Evolutionary conservation across 1,140 invertebrate species (phyloP).

Genomic region (Drosophila lacteicornis): DNA sequence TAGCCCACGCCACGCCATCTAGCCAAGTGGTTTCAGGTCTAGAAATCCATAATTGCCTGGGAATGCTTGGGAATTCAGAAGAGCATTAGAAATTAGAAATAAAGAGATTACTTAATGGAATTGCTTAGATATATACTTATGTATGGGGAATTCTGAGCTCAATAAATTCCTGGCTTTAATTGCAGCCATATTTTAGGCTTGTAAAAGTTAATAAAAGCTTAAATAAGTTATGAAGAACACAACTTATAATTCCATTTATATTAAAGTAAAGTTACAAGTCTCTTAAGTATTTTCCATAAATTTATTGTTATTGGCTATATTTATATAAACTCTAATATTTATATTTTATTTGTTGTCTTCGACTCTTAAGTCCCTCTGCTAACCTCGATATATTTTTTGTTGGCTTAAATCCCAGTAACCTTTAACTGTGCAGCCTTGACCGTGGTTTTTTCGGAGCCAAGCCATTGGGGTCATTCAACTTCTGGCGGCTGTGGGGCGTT

Average conservation of each 20-base stretch:
- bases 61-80: slow-evolving; percentile 9
- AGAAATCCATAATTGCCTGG: slow-evolving; percentile 43
- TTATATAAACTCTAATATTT: too few relatives aligned
- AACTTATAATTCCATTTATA: too few relatives aligned
- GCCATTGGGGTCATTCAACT: slow-evolving; percentile 70
- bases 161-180: not conserved
- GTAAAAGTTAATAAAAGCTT: not conserved
- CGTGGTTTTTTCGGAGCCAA: slow-evolving; percentile 36
- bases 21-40: slow-evolving; percentile 13
- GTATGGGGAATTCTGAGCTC: not conserved
- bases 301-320: too few relatives aligned
- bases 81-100: slow-evolving; percentile 3
- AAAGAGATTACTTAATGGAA: not conserved
- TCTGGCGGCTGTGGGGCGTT: slow-evolving; percentile 30
- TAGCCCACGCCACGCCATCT: slow-evolving; percentile 55
- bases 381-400: not conserved
- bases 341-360: too few relatives aligned
- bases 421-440: slow-evolving; percentile 27
- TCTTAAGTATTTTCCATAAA: too few relatives aligned
- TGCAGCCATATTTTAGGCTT: not conserved
- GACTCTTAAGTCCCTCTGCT: too few relatives aligned
- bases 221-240: too few relatives aligned
- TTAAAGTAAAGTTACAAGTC: not conserved
- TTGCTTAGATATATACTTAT: not conserved
- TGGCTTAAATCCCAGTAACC: not conserved